Conservation (phyloP, 2,113 vertebrate genomes). For the Lates calcarifer region DNA sequence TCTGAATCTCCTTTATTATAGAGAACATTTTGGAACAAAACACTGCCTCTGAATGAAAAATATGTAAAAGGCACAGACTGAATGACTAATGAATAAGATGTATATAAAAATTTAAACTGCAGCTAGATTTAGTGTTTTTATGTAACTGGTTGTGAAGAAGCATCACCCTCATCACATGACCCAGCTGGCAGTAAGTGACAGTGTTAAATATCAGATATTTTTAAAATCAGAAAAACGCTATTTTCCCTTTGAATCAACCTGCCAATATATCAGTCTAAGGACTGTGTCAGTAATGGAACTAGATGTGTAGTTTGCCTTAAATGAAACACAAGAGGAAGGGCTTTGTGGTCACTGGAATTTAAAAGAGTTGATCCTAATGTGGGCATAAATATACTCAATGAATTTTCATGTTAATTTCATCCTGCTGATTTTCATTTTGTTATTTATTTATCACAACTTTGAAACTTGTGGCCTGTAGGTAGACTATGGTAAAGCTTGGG, state of each 20-base stretch:
- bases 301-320: not conserved
- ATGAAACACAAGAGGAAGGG: not conserved
- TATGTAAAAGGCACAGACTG: not conserved
- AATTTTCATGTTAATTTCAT: not conserved
- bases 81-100: not conserved
- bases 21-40: not conserved
- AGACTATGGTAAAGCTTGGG: not conserved
- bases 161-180: not conserved
- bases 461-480: not conserved
- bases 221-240: too few species aligned
- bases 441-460: not conserved
- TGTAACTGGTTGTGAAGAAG: not conserved
- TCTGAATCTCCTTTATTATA: not conserved
- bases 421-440: constrained; percentile 10
- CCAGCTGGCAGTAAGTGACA: not conserved
- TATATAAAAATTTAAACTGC: not conserved
- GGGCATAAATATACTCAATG: not conserved
- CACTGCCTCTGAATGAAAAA: not conserved
- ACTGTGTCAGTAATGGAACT: not conserved
- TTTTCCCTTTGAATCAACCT: too few species aligned
- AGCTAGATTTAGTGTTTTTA: not conserved
- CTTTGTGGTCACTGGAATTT: not conserved
- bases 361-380: not conserved
- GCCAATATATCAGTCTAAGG: too few species aligned
- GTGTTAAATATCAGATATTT: not conserved